Base-by-base conservation (phyloP, 1,140 invertebrate genomes). In the Bombus soroeensis region DNA sequence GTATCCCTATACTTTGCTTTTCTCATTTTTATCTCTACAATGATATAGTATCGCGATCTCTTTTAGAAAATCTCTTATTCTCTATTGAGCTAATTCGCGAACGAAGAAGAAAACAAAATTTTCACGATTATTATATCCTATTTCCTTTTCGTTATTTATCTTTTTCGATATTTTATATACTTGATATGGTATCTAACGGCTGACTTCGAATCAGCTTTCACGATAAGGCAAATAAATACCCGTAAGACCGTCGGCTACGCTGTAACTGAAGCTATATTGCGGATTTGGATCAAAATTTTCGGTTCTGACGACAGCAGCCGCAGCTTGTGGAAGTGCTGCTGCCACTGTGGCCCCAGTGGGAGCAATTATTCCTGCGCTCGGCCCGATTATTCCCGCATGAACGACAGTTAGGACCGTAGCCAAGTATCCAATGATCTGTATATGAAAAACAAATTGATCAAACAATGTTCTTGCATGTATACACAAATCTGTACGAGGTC, bases 181-280 rank as follows among this genome's bases (percentile, higher is more conserved):
- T 62, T 5, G 28, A 1, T 28, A n/a, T 5, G 12, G 12, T 62
- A 12, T 62, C 12, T n/a, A 28, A 62, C 59, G 59, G 12, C 3
- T n/a, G 2, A 34, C 6, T 66, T 66, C 18, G 47, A 18, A 34
- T 18, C 28, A 13, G 15, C 6, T 34, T 34, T 34, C n/a, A 15
- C n/a, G 32, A 37, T 28, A 28, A 71, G 39, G 25, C 9, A 28
- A 43, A 13, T 43, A 89, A 85, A 64, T 87, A 71, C 97, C 97
- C 41, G 96, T 98, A 86, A 96, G 94, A 1, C 96, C 96, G 92
- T 98, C 97, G 22, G 96, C 96, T 3, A 97, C 97, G 62, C 96
- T 96, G 94, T 97, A 98, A 37, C 96, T 96, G 94, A 96, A 97
- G 92, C 96, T 96, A 93, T 97, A 97, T 68, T 96, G 96, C 6